Evolutionary conservation across 2,888 invertebrate genomes (phyloP).

Genomic region (Unio pictorum): DNA sequence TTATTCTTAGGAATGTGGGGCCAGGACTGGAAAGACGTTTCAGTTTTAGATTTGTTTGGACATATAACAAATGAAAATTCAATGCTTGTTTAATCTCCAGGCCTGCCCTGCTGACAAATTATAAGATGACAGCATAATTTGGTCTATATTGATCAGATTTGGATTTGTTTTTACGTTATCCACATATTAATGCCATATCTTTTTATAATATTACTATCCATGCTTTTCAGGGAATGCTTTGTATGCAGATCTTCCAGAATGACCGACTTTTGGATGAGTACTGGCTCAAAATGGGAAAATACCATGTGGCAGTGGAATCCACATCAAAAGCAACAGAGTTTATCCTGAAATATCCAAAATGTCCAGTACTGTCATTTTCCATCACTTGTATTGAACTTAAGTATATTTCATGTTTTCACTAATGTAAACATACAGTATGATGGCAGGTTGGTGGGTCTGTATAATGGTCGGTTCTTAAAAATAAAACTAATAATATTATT

Average conservation of each 20-base stretch:
- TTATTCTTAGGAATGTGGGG: no score
- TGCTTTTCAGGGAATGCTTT: conserved; percentile 21
- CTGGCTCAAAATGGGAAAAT: conserved; percentile 49
- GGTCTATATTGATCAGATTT: no score
- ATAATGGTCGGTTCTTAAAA: no score
- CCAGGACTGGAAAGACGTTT: no score
- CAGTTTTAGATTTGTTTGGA: no score
- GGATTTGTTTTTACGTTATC: no score
- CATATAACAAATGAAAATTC: no score
- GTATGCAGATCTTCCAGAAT: conserved; percentile 50
- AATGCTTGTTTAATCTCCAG: no score
- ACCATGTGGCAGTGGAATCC: conserved; percentile 35
- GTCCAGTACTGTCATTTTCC: conserved; percentile 44
- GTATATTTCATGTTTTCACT: neutral
- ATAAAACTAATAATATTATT: no score
- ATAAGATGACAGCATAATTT: no score
- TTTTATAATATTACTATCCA: neutral
- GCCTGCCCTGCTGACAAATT: no score
- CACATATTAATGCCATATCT: neutral
- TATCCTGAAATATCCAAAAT: conserved; percentile 49
- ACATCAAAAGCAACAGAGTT: conserved; percentile 20
- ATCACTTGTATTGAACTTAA: neutral
- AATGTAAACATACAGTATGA: neutral
- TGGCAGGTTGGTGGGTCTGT: no score
- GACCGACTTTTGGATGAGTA: conserved; percentile 42